Base-by-base conservation (phyloP, 2,888 invertebrate species). In the Exephanes ischioxanthus region DNA sequence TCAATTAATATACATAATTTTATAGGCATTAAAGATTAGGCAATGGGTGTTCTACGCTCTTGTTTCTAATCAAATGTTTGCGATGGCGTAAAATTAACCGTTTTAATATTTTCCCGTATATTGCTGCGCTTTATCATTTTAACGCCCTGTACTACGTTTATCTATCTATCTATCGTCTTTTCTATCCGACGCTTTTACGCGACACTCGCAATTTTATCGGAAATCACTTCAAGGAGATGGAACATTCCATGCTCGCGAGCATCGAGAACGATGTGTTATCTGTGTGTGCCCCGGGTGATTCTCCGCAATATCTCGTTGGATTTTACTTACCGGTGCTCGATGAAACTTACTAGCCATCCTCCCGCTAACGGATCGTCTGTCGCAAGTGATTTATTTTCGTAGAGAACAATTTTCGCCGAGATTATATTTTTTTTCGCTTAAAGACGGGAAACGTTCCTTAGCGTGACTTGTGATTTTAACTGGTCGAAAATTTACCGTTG, bases 191-290 rank as follows among this genome's bases (percentile, higher is more conserved):
- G 63, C 33, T 63, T 33, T 37, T 33, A n/a, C 30, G 63, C 33
- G 63, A 63, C 33, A 63, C 33, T 63, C 30, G 63, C 63, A 58
- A 16, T 63, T 55, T 63, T 63, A 33, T 33, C 33, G 63, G 30
- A 26, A 63, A 63, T 63, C 63, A n/a, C 33, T 63, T 63, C 63
- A 58, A 33, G 63, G 63, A 33, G 63, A 63, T 63, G 33, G 30
- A 33, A 63, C 33, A 33, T 63, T 63, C 63, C 63, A 16, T 30
- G 14, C 26, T 9, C 26, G 9, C 58, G 58, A 58, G 22, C 14
- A 58, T 58, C 22, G 22, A 26, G 22, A 58, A 22, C 19, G 22
- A 22, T 22, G 58, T 58, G 58, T 58, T 58, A 58, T 58, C 22
- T 58, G 19, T 58, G 58, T 19, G 22, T 3, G 45, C 45, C 45